phyloP scores from a whole-genome alignment of 2,888 invertebrate species.

The Diarsia dahlii region DNA sequence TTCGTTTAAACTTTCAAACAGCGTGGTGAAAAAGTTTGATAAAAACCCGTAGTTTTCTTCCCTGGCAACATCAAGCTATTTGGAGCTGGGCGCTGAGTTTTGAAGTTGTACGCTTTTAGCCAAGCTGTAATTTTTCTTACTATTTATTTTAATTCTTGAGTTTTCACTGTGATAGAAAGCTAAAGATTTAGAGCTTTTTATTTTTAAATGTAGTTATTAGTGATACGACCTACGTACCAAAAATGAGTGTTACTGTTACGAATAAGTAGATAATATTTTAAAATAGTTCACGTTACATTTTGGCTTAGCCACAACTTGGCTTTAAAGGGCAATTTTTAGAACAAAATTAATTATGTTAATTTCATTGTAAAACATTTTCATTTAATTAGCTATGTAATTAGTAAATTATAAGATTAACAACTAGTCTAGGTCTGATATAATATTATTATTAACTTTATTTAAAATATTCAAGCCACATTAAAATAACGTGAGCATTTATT shows the following conservation, averaged over 20 bases:
- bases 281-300: slow-evolving; percentile 7
- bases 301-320: background rate
- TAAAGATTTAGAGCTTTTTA: slow-evolving; percentile 31
- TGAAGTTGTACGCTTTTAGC: background rate
- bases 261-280: slow-evolving; percentile 9
- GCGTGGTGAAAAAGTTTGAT: slow-evolving; percentile 7
- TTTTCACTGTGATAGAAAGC: slow-evolving; percentile 58
- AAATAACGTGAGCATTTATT: background rate
- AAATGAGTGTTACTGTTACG: slow-evolving; percentile 19
- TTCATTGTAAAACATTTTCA: background rate
- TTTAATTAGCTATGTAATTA: background rate
- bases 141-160: slow-evolving; percentile 31
- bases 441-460: background rate
- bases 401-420: slow-evolving; percentile 15
- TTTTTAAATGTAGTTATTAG: slow-evolving; percentile 26
- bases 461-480: background rate
- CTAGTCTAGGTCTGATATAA: slow-evolving; percentile 31
- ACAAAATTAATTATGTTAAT: background rate
- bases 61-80: slow-evolving; percentile 8
- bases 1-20: slow-evolving; percentile 3
- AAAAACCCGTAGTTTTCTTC: background rate
- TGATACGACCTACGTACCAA: slow-evolving; percentile 29
- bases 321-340: slow-evolving; percentile 1
- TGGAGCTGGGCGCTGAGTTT: background rate
- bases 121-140: slow-evolving; percentile 18